Conservation (phyloP, 2,888 invertebrate genomes). For the Gari tellinella region DNA sequence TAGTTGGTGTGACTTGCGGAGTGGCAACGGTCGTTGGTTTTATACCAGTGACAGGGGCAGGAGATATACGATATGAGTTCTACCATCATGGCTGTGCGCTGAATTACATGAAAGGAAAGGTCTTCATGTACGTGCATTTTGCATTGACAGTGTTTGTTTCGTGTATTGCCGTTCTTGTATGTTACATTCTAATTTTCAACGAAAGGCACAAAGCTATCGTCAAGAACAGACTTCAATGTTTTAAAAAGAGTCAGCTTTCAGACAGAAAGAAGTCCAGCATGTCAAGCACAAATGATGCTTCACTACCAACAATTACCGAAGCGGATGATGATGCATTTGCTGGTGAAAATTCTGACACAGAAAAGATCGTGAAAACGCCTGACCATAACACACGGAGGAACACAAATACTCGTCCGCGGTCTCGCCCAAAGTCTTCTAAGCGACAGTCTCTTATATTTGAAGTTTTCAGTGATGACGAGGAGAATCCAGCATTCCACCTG, state of each 20-base stretch:
- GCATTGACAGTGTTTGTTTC: slow-evolving; percentile 50
- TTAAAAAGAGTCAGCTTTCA: not conserved
- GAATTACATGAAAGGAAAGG: slow-evolving; percentile 30
- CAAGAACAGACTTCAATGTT: slow-evolving; percentile 8
- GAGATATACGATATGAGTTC: slow-evolving; percentile 50
- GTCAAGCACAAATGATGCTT: no score
- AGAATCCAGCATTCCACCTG: slow-evolving; percentile 65
- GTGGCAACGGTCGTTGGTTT: slow-evolving; percentile 33
- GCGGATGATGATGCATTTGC: not conserved
- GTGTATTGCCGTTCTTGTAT: slow-evolving; percentile 28
- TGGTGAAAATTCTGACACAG: not conserved
- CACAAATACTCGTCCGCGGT: not conserved
- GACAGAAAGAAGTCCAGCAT: no score
- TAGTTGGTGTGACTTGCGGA: slow-evolving; percentile 36
- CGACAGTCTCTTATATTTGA: slow-evolving; percentile 29
- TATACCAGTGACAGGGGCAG: slow-evolving; percentile 35
- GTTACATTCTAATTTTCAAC: slow-evolving; percentile 48
- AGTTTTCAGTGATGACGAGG: slow-evolving; percentile 61
- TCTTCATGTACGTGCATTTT: slow-evolving; percentile 50
- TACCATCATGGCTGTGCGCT: slow-evolving; percentile 61
- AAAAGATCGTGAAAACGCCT: not conserved
- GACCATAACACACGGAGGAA: not conserved
- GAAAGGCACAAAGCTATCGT: slow-evolving; percentile 30
- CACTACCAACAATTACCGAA: no score
- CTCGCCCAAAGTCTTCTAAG: not conserved